Conservation (phyloP, 23 tunicate genomes). For the Trididemnum miniatum region DNA sequence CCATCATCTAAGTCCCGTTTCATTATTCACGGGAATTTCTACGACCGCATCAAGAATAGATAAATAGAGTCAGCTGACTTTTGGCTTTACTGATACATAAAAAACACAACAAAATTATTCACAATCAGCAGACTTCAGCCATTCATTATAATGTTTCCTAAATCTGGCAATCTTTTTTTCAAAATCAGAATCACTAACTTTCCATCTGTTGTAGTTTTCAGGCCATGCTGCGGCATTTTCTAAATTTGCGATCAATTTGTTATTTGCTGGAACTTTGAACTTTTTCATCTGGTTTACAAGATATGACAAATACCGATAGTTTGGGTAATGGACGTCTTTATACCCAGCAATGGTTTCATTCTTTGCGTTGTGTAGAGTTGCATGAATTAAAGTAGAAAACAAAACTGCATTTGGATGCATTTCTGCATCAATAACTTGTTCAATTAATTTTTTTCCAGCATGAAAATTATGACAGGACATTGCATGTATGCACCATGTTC, state of each 20-base stretch:
- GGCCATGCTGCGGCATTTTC: slow-evolving; percentile 66
- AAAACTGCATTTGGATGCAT: slow-evolving; percentile 37
- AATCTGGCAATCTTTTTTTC: not conserved
- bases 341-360: slow-evolving; percentile 21
- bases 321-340: slow-evolving; percentile 36
- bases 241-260: slow-evolving; percentile 15
- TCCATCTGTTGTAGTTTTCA: slow-evolving; percentile 47
- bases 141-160: slow-evolving; percentile 16
- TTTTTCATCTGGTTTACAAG: slow-evolving; percentile 40
- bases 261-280: slow-evolving; percentile 9
- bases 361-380: slow-evolving; percentile 25
- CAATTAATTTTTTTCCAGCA: slow-evolving; percentile 39
- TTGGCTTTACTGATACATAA: too few relatives aligned
- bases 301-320: slow-evolving; percentile 46
- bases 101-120: not conserved
- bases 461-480: slow-evolving; percentile 28
- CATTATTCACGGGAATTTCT: too few relatives aligned
- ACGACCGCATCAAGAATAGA: too few relatives aligned
- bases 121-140: slow-evolving; percentile 1
- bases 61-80: too few relatives aligned
- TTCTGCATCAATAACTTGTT: slow-evolving; percentile 24
- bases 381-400: slow-evolving; percentile 30
- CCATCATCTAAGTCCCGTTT: too few relatives aligned
- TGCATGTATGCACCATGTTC: slow-evolving; percentile 72
- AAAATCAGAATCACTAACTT: slow-evolving; percentile 4